phyloP scores from a whole-genome alignment of 2,888 invertebrate genomes.

The Darwinula stevensoni region DNA sequence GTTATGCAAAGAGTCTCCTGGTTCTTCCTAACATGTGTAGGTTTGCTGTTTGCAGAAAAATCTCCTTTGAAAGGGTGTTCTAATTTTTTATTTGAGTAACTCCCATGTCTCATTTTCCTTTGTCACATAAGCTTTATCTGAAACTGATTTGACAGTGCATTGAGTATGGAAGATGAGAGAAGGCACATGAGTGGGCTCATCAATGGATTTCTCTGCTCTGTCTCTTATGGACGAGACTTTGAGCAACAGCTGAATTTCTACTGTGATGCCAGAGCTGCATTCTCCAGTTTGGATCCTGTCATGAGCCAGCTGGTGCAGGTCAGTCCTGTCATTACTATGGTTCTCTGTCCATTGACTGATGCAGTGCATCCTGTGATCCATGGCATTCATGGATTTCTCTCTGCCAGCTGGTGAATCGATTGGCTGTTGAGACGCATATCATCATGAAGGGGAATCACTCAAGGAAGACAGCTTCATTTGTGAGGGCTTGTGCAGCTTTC shows the following conservation, averaged over 20 bases:
- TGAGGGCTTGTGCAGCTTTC: conserved; percentile 79
- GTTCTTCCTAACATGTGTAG: no score
- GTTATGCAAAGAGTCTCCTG: no score
- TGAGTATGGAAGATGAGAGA: conserved; percentile 72
- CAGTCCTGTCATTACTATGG: conserved; percentile 11
- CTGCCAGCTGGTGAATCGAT: conserved; percentile 41
- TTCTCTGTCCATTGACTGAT: background rate
- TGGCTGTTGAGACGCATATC: conserved; percentile 34
- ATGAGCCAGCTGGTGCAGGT: conserved; percentile 60
- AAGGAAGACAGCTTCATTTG: conserved; percentile 50
- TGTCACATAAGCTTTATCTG: no score
- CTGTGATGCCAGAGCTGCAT: conserved; percentile 64
- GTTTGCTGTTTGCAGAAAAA: no score
- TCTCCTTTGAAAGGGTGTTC: no score
- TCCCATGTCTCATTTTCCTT: no score
- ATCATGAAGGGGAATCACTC: conserved; percentile 43
- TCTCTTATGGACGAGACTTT: conserved; percentile 53
- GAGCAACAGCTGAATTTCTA: conserved; percentile 78
- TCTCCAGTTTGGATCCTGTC: conserved; percentile 66
- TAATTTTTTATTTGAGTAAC: no score
- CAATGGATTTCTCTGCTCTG: conserved; percentile 41
- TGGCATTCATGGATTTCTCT: conserved; percentile 11
- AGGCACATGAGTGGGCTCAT: conserved; percentile 56
- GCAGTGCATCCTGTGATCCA: no score
- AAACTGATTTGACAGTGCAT: conserved; percentile 38